Evolutionary conservation across 2,888 invertebrate genomes (phyloP).

Genomic region (Dynastes maya): DNA sequence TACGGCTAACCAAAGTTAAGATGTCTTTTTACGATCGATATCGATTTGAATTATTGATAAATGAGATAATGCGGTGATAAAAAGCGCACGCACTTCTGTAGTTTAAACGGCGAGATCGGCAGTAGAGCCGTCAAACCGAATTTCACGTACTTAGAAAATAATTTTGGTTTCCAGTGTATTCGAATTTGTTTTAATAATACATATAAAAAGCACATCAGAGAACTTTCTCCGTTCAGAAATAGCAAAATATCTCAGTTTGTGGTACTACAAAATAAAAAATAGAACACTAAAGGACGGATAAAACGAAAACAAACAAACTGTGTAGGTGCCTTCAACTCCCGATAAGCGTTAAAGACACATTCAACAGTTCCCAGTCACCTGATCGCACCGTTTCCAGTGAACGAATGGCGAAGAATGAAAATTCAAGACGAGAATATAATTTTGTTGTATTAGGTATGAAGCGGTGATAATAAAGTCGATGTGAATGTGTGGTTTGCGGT

Average conservation of each 20-base stretch:
- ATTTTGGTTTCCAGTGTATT: slow-evolving; percentile 17
- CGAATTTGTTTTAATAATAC: slow-evolving; percentile 28
- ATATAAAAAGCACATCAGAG: slow-evolving; percentile 34
- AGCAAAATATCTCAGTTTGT: slow-evolving; percentile 23
- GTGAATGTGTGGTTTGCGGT: slow-evolving; percentile 45
- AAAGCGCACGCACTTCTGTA: slow-evolving; percentile 55
- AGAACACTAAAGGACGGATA: slow-evolving; percentile 18
- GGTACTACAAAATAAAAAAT: neutral
- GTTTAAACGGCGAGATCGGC: slow-evolving; percentile 56
- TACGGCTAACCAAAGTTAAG: neutral
- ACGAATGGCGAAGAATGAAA: slow-evolving; percentile 55
- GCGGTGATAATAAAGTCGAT: slow-evolving; percentile 25
- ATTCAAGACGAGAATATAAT: slow-evolving; percentile 50
- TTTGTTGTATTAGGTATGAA: slow-evolving; percentile 12
- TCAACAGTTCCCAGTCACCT: slow-evolving; percentile 48
- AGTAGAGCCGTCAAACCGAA: slow-evolving; percentile 58
- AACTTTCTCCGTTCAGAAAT: slow-evolving; percentile 34
- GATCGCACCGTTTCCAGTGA: slow-evolving; percentile 54
- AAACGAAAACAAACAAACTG: slow-evolving; percentile 29
- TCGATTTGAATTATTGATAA: slow-evolving; percentile 21
- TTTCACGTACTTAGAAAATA: slow-evolving; percentile 56
- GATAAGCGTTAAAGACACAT: slow-evolving; percentile 25
- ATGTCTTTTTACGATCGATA: neutral
- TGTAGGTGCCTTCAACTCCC: slow-evolving; percentile 28
- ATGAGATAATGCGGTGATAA: slow-evolving; percentile 38